Evolutionary conservation across 2,888 invertebrate species (phyloP).

Genomic region (Meandrusa payeni): DNA sequence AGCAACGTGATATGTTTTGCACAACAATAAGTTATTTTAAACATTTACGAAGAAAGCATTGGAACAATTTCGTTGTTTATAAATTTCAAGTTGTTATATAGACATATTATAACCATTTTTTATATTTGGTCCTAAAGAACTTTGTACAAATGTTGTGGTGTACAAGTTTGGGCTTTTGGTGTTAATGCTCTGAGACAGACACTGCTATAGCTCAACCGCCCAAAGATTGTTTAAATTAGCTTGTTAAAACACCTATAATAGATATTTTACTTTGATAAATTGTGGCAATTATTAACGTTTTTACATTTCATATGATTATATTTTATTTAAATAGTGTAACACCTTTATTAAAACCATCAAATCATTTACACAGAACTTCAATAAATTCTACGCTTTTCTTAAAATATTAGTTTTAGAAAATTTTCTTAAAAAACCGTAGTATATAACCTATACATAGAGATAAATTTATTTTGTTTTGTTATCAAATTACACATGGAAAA

Average conservation of each 20-base stretch:
- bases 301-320: neutral
- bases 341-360: conserved; percentile 1
- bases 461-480: neutral
- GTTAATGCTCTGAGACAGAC: too few relatives aligned
- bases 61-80: conserved; percentile 1
- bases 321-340: neutral
- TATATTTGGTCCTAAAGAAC: conserved; percentile 7
- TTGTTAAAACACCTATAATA: neutral
- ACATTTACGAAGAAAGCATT: conserved; percentile 2
- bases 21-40: conserved; percentile 17
- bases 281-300: neutral
- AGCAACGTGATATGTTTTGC: conserved; percentile 22
- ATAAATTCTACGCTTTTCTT: neutral
- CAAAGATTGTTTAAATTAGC: conserved; percentile 1
- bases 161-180: too few relatives aligned
- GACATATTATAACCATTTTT: neutral
- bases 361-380: neutral
- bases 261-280: conserved; percentile 1
- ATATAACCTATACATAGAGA: too few relatives aligned
- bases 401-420: too few relatives aligned
- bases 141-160: conserved; percentile 7
- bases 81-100: neutral
- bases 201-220: conserved; percentile 1
- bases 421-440: too few relatives aligned
- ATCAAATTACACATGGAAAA: too few relatives aligned